Conservation (phyloP, 2,888 invertebrate species). For the Agrotis segetum region DNA sequence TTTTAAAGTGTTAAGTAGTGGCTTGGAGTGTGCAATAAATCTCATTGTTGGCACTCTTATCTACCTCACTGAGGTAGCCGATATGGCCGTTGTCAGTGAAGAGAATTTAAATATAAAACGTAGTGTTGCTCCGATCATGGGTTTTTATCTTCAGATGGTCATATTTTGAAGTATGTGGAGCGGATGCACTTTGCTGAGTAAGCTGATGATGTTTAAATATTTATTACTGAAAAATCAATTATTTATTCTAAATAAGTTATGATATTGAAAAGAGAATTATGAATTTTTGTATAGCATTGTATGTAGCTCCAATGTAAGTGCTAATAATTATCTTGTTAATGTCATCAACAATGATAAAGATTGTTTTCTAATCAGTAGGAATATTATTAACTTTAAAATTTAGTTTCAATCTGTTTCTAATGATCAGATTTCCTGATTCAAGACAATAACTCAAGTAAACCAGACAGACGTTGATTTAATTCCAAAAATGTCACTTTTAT, state of each 20-base stretch:
- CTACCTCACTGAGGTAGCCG: constrained; percentile 83
- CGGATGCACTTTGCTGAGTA: constrained; percentile 20
- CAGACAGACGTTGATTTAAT: constrained; percentile 56
- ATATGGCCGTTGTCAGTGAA: constrained; percentile 83
- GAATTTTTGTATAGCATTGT: background rate
- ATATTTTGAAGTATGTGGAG: constrained; percentile 59
- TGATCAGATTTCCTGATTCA: constrained; percentile 22
- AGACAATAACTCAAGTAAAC: constrained; percentile 36
- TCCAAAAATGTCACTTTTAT: constrained; percentile 61
- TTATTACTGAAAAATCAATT: background rate
- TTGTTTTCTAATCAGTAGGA: background rate
- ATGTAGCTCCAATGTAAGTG: background rate
- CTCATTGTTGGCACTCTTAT: constrained; percentile 86
- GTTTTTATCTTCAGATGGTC: constrained; percentile 56
- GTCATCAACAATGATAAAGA: background rate
- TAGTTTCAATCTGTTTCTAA: background rate
- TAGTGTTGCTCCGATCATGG: constrained; percentile 52
- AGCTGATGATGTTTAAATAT: background rate
- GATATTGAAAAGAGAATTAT: background rate
- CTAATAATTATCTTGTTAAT: background rate
- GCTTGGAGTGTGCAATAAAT: constrained; percentile 86
- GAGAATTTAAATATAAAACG: constrained; percentile 86
- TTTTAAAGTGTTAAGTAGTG: constrained; percentile 77
- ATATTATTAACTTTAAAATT: constrained; percentile 16
- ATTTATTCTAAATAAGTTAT: too few species aligned